A percentile compares a stretch with the other conserved stretches of the same genome.
These are phyloP conservation scores for Garra rufa DNA, from an alignment of 2,113 vertebrate genomes.

Conservation along the genomic window DNA sequence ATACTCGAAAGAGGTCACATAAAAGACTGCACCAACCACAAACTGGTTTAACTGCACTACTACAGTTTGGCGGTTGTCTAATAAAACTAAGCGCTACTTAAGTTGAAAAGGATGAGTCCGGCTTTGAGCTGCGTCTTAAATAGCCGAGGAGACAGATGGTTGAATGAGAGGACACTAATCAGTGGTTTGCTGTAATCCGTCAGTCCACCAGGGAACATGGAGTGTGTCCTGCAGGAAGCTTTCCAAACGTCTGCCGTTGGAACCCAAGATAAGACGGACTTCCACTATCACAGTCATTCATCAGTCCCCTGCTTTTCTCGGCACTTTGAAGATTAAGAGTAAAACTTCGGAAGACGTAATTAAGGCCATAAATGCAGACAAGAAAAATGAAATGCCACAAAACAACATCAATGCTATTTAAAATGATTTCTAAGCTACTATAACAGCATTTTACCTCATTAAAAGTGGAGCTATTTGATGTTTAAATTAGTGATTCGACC, in stretches of 20 bases:
- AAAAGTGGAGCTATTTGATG: no score
- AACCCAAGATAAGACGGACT: neutral
- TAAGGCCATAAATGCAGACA: no score
- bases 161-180: conserved; percentile 21
- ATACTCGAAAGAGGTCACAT: neutral
- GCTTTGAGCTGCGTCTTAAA: conserved; percentile 28
- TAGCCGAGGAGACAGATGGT: conserved; percentile 29
- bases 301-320: neutral
- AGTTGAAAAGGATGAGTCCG: conserved; percentile 24
- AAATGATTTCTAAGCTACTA: no score
- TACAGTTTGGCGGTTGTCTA: conserved; percentile 4
- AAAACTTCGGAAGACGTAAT: neutral
- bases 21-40: neutral
- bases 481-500: no score
- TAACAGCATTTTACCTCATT: no score
- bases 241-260: conserved; percentile 31
- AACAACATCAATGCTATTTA: no score
- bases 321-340: neutral
- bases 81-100: conserved; percentile 8
- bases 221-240: conserved; percentile 5
- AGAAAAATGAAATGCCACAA: no score
- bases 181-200: conserved; percentile 23
- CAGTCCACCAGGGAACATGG: conserved; percentile 22
- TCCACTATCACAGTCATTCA: conserved; percentile 27
- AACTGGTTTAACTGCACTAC: neutral